Conservation (phyloP, 2,888 invertebrate species). For the Pollenia angustigena region DNA sequence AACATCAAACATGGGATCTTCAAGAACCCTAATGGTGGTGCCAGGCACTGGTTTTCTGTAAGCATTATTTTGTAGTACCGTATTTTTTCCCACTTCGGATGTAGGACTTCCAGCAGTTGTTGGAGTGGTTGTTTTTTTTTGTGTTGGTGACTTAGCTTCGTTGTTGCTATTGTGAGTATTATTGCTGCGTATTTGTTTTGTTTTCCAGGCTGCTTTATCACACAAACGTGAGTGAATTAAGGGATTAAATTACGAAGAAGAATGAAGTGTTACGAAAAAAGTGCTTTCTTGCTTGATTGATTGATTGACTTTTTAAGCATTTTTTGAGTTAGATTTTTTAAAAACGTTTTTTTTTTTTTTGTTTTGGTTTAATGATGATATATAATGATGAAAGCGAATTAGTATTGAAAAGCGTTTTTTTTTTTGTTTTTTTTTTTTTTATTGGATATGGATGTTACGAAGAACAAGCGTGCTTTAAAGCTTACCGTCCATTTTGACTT, state of each 20-base stretch:
- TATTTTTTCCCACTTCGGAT: slow-evolving; percentile 54
- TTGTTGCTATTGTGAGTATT: slow-evolving; percentile 76
- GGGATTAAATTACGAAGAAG: slow-evolving; percentile 74
- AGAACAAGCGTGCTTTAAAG: slow-evolving; percentile 82
- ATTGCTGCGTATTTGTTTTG: slow-evolving; percentile 74
- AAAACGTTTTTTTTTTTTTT: slow-evolving; percentile 75
- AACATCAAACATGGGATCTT: slow-evolving; percentile 86
- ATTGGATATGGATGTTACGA: slow-evolving; percentile 74
- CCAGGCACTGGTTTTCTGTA: slow-evolving; percentile 84
- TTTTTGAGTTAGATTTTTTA: slow-evolving; percentile 74
- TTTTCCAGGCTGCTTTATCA: slow-evolving; percentile 77
- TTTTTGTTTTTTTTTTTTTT: slow-evolving; percentile 71
- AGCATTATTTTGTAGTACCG: slow-evolving; percentile 58
- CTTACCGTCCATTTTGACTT: slow-evolving; percentile 86
- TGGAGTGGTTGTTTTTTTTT: slow-evolving; percentile 65
- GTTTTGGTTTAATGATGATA: slow-evolving; percentile 76
- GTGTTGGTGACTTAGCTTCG: slow-evolving; percentile 63
- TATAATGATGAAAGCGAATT: slow-evolving; percentile 77
- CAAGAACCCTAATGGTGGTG: slow-evolving; percentile 85
- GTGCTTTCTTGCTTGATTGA: slow-evolving; percentile 73
- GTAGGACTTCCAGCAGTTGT: slow-evolving; percentile 69
- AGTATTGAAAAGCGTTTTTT: slow-evolving; percentile 75
- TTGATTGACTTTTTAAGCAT: slow-evolving; percentile 74
- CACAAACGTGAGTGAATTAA: slow-evolving; percentile 78
- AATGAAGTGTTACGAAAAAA: slow-evolving; percentile 75